Percentiles rank a stretch among this genome's conserved stretches.
These are phyloP conservation scores for Tetragnatha versicolor DNA, from an alignment of 1,140 invertebrate species.

Conservation along the genomic window DNA sequence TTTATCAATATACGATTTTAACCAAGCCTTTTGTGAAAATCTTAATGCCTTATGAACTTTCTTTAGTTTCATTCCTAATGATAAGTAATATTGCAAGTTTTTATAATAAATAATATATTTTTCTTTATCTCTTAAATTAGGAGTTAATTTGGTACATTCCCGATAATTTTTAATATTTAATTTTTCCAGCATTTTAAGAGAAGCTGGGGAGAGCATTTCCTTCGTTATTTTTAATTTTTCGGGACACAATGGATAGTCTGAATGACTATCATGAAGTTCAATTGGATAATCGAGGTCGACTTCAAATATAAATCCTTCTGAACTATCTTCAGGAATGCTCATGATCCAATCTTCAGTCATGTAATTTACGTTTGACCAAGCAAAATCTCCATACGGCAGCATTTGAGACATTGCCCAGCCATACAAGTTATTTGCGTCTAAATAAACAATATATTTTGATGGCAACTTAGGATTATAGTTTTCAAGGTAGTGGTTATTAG, in stretches of 20 bases:
- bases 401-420: slow-evolving; percentile 2
- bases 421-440: slow-evolving; percentile 56
- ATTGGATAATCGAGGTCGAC: slow-evolving; percentile 58
- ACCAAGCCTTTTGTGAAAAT: slow-evolving; percentile 22
- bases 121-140: too few relatives aligned
- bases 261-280: slow-evolving; percentile 60
- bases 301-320: slow-evolving; percentile 58
- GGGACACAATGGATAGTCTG: slow-evolving; percentile 63
- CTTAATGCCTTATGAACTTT: slow-evolving; percentile 58
- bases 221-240: slow-evolving; percentile 55
- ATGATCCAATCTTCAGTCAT: neutral
- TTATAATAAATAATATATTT: slow-evolving; percentile 65
- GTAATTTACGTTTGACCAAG: slow-evolving; percentile 1
- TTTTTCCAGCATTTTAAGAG: too few relatives aligned
- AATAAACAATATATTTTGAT: slow-evolving; percentile 57
- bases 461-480: neutral
- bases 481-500: neutral
- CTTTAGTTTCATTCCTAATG: slow-evolving; percentile 61
- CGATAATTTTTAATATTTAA: slow-evolving; percentile 6
- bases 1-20: slow-evolving; percentile 56
- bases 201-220: slow-evolving; percentile 36
- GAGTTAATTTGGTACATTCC: too few relatives aligned
- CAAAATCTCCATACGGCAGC: slow-evolving; percentile 49
- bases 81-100: slow-evolving; percentile 66
- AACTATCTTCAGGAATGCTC: slow-evolving; percentile 49